Conservation (phyloP, 2,888 invertebrate species). For the Parnassius orleans region DNA sequence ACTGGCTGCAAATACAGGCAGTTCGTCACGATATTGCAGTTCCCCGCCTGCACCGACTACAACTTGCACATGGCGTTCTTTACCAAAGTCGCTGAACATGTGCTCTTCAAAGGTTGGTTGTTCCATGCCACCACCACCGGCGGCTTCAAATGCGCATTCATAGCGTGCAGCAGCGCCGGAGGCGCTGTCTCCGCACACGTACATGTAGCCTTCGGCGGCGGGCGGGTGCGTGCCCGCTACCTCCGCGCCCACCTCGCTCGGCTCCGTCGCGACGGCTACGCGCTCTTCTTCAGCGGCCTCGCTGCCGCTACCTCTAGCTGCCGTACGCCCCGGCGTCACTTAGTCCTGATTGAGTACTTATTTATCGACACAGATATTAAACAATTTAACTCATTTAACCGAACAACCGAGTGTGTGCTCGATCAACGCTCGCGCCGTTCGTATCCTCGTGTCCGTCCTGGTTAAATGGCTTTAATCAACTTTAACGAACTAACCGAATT, state of each 20-base stretch:
- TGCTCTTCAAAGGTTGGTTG: slow-evolving; percentile 88
- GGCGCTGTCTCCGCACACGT: slow-evolving; percentile 67
- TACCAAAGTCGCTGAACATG: slow-evolving; percentile 88
- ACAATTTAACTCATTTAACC: slow-evolving; percentile 76
- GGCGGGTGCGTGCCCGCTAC: slow-evolving; percentile 75
- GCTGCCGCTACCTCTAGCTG: slow-evolving; percentile 40
- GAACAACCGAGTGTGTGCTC: slow-evolving; percentile 47
- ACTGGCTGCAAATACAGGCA: slow-evolving; percentile 55
- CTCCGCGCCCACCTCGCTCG: slow-evolving; percentile 71
- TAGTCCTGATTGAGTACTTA: slow-evolving; percentile 48
- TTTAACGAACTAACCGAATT: slow-evolving; percentile 82
- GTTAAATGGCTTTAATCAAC: slow-evolving; percentile 82
- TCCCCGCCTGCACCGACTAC: slow-evolving; percentile 76
- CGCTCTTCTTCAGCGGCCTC: slow-evolving; percentile 29
- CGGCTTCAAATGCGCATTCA: slow-evolving; percentile 69
- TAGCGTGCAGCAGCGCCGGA: slow-evolving; percentile 58
- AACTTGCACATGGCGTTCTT: slow-evolving; percentile 75
- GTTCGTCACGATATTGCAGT: slow-evolving; percentile 73
- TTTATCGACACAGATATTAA: slow-evolving; percentile 65
- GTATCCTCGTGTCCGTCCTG: slow-evolving; percentile 74
- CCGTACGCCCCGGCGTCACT: slow-evolving; percentile 40
- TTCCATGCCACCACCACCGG: slow-evolving; percentile 79
- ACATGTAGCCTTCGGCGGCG: slow-evolving; percentile 73
- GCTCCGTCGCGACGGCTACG: slow-evolving; percentile 63
- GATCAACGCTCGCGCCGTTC: slow-evolving; percentile 76